phyloP scores from a whole-genome alignment of 2,113 vertebrate genomes.

The Fulmarus glacialis region DNA sequence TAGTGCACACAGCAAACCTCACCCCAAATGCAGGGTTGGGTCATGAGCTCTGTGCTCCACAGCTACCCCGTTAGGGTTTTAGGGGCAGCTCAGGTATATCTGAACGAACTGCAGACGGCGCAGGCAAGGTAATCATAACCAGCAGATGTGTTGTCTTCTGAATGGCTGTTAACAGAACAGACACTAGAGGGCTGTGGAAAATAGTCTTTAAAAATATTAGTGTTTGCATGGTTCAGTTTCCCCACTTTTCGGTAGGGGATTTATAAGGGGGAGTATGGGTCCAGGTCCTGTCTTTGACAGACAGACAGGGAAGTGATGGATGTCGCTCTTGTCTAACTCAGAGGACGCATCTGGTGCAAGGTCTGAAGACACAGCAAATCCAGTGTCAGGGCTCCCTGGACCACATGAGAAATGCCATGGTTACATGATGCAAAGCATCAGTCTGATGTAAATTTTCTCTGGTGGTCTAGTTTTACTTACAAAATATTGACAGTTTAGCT shows the following conservation, averaged over 20 bases:
- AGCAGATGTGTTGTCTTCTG: neutral
- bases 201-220: neutral
- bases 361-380: neutral
- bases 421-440: neutral
- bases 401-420: neutral
- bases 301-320: neutral
- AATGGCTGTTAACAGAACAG: neutral
- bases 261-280: neutral
- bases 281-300: neutral
- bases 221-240: neutral
- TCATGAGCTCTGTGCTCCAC: neutral
- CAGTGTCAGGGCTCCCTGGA: neutral
- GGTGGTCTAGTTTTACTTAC: neutral
- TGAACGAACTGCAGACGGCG: neutral
- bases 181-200: constrained; percentile 34
- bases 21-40: neutral
- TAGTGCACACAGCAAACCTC: neutral
- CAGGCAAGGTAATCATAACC: neutral
- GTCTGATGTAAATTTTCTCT: neutral
- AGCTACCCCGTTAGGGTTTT: neutral
- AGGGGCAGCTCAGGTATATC: neutral
- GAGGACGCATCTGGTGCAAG: neutral
- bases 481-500: neutral
- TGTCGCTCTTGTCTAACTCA: neutral
- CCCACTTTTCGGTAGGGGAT: neutral